Conservation (phyloP, 2,113 vertebrate genomes). For the Pholis gunnellus region DNA sequence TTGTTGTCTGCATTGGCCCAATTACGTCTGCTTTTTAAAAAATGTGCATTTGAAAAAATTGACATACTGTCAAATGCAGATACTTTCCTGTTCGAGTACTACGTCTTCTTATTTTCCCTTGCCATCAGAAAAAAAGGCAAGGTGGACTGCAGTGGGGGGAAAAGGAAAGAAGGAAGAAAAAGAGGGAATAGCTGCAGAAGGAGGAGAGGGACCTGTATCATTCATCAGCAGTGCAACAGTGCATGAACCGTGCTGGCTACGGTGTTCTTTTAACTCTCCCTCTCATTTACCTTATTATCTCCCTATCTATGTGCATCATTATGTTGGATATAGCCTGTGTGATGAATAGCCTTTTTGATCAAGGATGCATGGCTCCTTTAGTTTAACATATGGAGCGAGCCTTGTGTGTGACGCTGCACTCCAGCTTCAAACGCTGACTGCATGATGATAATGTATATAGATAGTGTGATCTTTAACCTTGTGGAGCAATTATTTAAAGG, state of each 20-base stretch:
- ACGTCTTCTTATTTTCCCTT: neutral
- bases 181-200: conserved; percentile 43
- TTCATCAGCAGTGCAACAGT: conserved; percentile 76
- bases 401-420: conserved; percentile 36
- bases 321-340: conserved; percentile 64
- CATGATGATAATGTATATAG: conserved; percentile 24
- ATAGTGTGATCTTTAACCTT: conserved; percentile 36
- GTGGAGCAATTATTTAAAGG: conserved; percentile 4
- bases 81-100: neutral
- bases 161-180: conserved; percentile 17
- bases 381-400: conserved; percentile 65
- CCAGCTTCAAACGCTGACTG: conserved; percentile 10
- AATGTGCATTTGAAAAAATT: neutral
- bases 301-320: conserved; percentile 77
- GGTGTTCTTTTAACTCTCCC: conserved; percentile 77
- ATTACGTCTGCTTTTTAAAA: neutral
- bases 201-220: conserved; percentile 59
- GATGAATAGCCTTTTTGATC: conserved; percentile 79
- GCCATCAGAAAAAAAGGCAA: conserved; percentile 5
- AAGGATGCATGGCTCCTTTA: conserved; percentile 67
- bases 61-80: neutral
- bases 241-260: conserved; percentile 69
- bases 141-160: conserved; percentile 8
- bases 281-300: conserved; percentile 81
- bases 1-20: conserved; percentile 1